These are phyloP conservation scores for Heterocephalus glaber DNA, from an alignment of 2,113 vertebrate species.

Conservation along the genomic window DNA sequence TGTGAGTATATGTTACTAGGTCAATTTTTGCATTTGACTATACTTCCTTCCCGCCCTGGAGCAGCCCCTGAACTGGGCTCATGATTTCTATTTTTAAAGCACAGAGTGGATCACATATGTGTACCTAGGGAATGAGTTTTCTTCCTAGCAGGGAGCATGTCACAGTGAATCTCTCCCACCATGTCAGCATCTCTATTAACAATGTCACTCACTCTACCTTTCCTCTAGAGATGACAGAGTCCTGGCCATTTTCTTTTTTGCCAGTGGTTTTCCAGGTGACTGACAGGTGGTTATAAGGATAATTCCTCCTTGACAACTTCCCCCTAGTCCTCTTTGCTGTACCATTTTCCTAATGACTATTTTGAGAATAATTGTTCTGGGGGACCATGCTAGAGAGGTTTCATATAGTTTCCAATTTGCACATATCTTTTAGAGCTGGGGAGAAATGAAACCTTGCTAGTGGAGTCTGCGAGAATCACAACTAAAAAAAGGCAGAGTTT, in stretches of 20 bases:
- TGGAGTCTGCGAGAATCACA: constrained; percentile 59
- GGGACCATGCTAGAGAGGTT: constrained; percentile 31
- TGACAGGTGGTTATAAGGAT: constrained; percentile 54
- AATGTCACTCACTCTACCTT: constrained; percentile 69
- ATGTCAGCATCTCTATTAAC: constrained; percentile 75
- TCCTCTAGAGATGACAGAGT: constrained; percentile 54
- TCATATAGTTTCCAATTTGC: constrained; percentile 59
- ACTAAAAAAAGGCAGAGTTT: constrained; percentile 50
- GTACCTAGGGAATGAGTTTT: constrained; percentile 53
- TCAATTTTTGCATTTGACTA: constrained; percentile 43
- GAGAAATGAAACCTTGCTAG: constrained; percentile 53
- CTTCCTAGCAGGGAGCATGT: constrained; percentile 42
- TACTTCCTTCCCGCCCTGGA: neutral
- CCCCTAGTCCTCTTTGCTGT: constrained; percentile 39
- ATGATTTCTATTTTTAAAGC: constrained; percentile 73
- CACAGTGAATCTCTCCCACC: constrained; percentile 51
- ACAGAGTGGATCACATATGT: constrained; percentile 31
- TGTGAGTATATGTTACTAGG: neutral
- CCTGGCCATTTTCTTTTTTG: constrained; percentile 56
- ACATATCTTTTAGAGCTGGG: constrained; percentile 60
- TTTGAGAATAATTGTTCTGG: constrained; percentile 68
- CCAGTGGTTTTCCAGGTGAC: constrained; percentile 53
- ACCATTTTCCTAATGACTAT: constrained; percentile 66
- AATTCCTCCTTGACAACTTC: constrained; percentile 66
- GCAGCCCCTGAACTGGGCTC: neutral